Base-by-base conservation (phyloP, 2,797 vertebrate species). In the Myotis planiceps region DNA sequence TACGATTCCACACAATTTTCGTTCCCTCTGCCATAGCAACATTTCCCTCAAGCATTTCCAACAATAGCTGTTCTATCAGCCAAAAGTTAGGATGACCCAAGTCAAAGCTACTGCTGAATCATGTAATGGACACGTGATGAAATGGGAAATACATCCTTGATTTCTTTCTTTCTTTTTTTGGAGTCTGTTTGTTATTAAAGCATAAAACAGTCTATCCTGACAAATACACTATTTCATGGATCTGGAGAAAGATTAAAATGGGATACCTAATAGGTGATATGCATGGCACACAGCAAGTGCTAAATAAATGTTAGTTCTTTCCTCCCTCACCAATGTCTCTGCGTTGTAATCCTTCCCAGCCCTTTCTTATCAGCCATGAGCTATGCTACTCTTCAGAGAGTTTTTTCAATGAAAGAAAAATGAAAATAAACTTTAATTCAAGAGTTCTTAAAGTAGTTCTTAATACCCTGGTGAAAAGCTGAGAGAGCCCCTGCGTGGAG, bases 391-490 rank as follows among this genome's bases (percentile, higher is more conserved):
- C 63, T 91, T 80, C 21, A 53, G 29, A 82, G 23, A 55, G 10
- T 42, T 83, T 84, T 96, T 88, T 80, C 58, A 71, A 37, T 79
- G 47, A 75, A n/a, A 74, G 45, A 92, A 87, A 66, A 80, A 86
- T 19, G 53, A 92, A 88, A 96, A 94, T 25, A 25, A 95, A 85
- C 32, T 75, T 86, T 47, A 9, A 55, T 72, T 60, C 74, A 84
- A 94, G 76, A 80, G 71, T 49, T 85, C 51, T 79, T 32, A 55
- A 94, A 69, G 25, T 66, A n/a, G 82, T 88, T 58, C 32, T 16
- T 85, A 39, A 74, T 39, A 76, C 14, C 19, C 15, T 72, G 85
- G 71, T 82, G 75, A 51, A n/a, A n/a, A 95, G 91, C 89, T 6
- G 1, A 87, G 87, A 90, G 55, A 88, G 9, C 25, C 92, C 75